phyloP scores from a whole-genome alignment of 2,113 vertebrate genomes.

The Ornithorhynchus anatinus region DNA sequence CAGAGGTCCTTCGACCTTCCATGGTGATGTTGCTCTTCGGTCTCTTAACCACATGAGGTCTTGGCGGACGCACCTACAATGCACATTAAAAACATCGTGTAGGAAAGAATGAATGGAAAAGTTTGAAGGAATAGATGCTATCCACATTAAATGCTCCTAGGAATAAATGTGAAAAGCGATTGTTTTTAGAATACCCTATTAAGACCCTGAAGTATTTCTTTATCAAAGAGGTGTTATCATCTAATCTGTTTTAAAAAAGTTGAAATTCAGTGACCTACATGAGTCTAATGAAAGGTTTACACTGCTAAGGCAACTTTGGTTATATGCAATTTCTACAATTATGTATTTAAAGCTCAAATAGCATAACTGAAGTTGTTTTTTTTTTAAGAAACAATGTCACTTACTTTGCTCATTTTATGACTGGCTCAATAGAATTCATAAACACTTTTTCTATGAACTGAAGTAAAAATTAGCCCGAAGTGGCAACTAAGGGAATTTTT shows the following conservation, averaged over 20 bases:
- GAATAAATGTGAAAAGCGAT: not conserved
- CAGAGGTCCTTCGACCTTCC: slow-evolving; percentile 70
- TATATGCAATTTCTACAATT: too few species aligned
- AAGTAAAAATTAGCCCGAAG: too few species aligned
- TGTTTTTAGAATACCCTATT: too few species aligned
- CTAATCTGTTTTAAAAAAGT: not conserved
- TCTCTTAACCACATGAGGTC: slow-evolving; percentile 84
- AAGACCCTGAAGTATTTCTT: not conserved
- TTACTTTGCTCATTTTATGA: too few species aligned
- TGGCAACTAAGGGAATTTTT: too few species aligned
- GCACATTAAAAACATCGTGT: slow-evolving; percentile 11
- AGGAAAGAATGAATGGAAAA: slow-evolving; percentile 2
- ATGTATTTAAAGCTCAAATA: too few species aligned
- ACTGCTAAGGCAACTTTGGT: not conserved
- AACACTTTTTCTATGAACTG: too few species aligned
- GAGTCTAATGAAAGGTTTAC: not conserved
- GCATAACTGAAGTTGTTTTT: too few species aligned
- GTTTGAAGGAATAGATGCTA: not conserved
- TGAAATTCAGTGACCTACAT: not conserved
- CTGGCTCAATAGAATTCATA: too few species aligned
- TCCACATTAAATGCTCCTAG: not conserved
- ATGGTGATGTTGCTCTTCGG: slow-evolving; percentile 83
- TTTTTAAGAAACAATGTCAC: too few species aligned
- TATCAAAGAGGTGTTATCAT: not conserved
- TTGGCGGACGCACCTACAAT: slow-evolving; percentile 82